Conservation (phyloP, 2,113 vertebrate genomes). For the Planiliza haematocheilus region DNA sequence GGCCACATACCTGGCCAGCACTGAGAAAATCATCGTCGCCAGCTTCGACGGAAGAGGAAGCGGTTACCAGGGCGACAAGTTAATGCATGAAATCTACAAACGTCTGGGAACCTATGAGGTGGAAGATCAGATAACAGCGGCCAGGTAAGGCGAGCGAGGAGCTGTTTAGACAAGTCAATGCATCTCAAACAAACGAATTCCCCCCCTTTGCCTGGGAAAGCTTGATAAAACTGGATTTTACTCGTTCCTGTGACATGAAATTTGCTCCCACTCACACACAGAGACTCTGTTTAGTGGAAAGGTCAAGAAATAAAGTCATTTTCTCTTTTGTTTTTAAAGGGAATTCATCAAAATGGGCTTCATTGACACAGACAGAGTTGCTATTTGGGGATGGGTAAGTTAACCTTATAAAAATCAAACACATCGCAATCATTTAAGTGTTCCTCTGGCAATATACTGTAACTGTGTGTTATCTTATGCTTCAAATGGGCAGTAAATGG, state of each 20-base stretch:
- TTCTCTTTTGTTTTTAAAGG: constrained; percentile 76
- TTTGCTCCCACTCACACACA: neutral
- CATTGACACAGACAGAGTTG: constrained; percentile 89
- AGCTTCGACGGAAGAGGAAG: constrained; percentile 98
- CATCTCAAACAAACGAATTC: constrained; percentile 48
- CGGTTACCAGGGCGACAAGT: constrained; percentile 94
- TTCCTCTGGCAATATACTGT: neutral
- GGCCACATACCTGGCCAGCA: constrained; percentile 95
- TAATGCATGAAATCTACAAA: constrained; percentile 94
- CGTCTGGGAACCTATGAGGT: constrained; percentile 94
- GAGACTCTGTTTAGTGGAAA: constrained; percentile 3
- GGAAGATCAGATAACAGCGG: constrained; percentile 95
- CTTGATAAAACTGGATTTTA: constrained; percentile 33
- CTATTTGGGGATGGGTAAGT: constrained; percentile 99
- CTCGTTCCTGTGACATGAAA: constrained; percentile 19
- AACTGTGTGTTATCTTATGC: neutral
- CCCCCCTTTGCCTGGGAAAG: neutral
- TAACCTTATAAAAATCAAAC: no score
- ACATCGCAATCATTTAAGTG: neutral
- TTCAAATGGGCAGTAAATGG: neutral
- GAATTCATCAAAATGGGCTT: constrained; percentile 90
- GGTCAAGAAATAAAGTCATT: neutral
- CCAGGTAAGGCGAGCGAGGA: constrained; percentile 82
- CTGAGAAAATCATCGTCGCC: constrained; percentile 93
- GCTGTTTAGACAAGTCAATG: constrained; percentile 34